phyloP scores from a whole-genome alignment of 2,113 vertebrate genomes.

The Herpailurus yagouaroundi region DNA sequence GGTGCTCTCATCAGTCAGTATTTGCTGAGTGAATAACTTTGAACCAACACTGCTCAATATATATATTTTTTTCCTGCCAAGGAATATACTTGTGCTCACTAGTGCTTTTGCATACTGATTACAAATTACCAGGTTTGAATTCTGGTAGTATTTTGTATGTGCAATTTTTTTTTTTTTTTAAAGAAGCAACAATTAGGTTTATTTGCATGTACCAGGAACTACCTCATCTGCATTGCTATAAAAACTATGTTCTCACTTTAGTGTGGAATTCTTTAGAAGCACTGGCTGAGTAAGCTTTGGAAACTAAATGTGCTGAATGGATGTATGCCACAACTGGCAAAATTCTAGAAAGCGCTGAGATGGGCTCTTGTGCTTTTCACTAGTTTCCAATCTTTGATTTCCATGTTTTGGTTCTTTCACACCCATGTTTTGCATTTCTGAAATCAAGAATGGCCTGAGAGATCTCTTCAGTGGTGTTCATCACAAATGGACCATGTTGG shows the following conservation, averaged over 20 bases:
- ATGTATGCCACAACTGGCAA: background rate
- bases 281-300: background rate
- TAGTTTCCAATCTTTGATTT: constrained; percentile 86
- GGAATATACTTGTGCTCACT: background rate
- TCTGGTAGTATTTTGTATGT: background rate
- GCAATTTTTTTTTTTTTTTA: constrained; percentile 57
- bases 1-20: background rate
- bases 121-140: constrained; percentile 3
- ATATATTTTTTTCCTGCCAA: background rate
- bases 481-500: constrained; percentile 85
- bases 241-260: background rate
- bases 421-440: constrained; percentile 85
- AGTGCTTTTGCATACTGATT: background rate
- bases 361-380: background rate
- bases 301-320: background rate
- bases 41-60: background rate
- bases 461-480: constrained; percentile 90
- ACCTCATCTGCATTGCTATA: background rate
- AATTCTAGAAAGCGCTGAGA: background rate
- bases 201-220: constrained; percentile 54
- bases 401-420: constrained; percentile 88
- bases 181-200: constrained; percentile 62
- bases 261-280: background rate
- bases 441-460: constrained; percentile 85
- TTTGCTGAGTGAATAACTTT: constrained; percentile 1